phyloP scores from a whole-genome alignment of 2,888 invertebrate species.

The Lochmaea capreae region DNA sequence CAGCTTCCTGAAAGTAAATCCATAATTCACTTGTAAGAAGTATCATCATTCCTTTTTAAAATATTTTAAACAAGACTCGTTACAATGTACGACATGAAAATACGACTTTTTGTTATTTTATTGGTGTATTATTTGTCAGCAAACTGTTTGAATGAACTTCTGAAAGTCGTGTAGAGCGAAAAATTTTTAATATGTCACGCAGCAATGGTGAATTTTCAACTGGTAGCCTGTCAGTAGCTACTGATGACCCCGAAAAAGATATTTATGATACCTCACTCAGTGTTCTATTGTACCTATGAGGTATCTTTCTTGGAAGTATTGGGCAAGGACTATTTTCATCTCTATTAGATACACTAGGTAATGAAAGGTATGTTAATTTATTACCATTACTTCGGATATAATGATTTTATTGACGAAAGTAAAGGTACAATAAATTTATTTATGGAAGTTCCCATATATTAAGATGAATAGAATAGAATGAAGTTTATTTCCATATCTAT shows the following conservation, averaged over 20 bases:
- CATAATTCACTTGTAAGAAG: slow-evolving; percentile 34
- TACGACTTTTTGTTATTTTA: slow-evolving; percentile 37
- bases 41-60: slow-evolving; percentile 36
- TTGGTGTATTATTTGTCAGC: slow-evolving; percentile 39
- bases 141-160: slow-evolving; percentile 37
- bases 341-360: slow-evolving; percentile 22
- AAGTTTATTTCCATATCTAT: no score
- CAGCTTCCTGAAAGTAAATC: slow-evolving; percentile 27
- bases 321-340: slow-evolving; percentile 23
- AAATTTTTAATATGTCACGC: slow-evolving; percentile 42
- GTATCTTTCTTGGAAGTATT: slow-evolving; percentile 30
- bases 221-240: slow-evolving; percentile 37
- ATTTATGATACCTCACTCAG: slow-evolving; percentile 31
- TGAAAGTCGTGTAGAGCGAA: slow-evolving; percentile 36
- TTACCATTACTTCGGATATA: slow-evolving; percentile 19
- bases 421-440: not conserved
- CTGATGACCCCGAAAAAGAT: slow-evolving; percentile 26
- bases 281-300: slow-evolving; percentile 19
- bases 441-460: not conserved
- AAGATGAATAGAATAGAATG: no score
- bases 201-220: slow-evolving; percentile 33
- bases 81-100: slow-evolving; percentile 35
- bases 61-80: slow-evolving; percentile 34
- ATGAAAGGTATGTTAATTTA: slow-evolving; percentile 15
- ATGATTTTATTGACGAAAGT: slow-evolving; percentile 7